Percentiles rank a stretch among this genome's conserved stretches.
phyloP scores from a whole-genome alignment of 2,797 vertebrate species.

The Enteromius anoplus region DNA sequence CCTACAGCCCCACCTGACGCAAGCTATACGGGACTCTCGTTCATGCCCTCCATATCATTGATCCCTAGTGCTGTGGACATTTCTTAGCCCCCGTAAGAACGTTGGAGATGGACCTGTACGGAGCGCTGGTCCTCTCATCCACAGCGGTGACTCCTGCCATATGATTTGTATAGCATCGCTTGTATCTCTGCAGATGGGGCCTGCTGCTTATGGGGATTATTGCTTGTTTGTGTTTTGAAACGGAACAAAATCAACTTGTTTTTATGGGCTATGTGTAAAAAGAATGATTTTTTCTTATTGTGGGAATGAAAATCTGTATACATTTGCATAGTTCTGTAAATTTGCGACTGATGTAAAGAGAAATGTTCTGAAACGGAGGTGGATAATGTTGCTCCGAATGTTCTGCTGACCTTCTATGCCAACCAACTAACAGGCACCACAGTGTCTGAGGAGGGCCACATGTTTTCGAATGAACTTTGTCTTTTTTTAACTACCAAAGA shows the following conservation, averaged over 20 bases:
- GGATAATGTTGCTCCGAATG: constrained; percentile 66
- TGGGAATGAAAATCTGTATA: constrained; percentile 62
- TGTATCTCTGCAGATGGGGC: constrained; percentile 74
- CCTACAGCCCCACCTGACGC: constrained; percentile 55
- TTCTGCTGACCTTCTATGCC: constrained; percentile 72
- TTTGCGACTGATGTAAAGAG: constrained; percentile 65
- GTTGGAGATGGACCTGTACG: constrained; percentile 39
- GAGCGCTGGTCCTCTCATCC: constrained; percentile 60
- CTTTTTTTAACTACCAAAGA: constrained; percentile 80
- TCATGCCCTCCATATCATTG: constrained; percentile 65
- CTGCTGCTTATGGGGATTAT: constrained; percentile 78
- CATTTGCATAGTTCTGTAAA: constrained; percentile 69
- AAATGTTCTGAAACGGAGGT: constrained; percentile 55
- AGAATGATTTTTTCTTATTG: constrained; percentile 57
- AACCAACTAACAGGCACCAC: constrained; percentile 73
- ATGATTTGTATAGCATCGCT: constrained; percentile 69
- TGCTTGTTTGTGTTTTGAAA: constrained; percentile 75
- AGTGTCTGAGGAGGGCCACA: constrained; percentile 60
- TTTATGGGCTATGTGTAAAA: constrained; percentile 68
- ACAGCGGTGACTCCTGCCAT: constrained; percentile 63
- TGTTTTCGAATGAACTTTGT: constrained; percentile 68
- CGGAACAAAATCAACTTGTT: constrained; percentile 72
- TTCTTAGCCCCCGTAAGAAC: constrained; percentile 44
- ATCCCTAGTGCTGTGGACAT: constrained; percentile 51
- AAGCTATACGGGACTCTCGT: constrained; percentile 49